Conservation (phyloP, 2,113 vertebrate genomes). For the Antennarius striatus region DNA sequence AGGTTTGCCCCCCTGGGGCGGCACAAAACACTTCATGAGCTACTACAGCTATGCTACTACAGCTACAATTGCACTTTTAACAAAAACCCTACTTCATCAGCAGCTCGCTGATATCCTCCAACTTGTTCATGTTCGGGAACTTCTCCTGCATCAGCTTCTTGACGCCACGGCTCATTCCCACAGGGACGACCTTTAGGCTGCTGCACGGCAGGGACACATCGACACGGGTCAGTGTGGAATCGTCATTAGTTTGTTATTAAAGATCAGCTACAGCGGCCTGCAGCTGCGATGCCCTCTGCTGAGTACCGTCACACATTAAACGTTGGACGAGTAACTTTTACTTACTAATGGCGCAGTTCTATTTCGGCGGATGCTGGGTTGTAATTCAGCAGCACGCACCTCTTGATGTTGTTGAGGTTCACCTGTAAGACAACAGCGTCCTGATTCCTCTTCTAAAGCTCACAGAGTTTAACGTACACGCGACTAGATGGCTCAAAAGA, state of each 20-base stretch:
- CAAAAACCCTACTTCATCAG: constrained; percentile 84
- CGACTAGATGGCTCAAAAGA: background rate
- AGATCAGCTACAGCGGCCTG: background rate
- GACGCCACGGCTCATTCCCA: constrained; percentile 89
- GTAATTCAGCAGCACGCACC: constrained; percentile 89
- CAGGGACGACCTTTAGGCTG: constrained; percentile 91
- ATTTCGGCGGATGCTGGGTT: constrained; percentile 80
- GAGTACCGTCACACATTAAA: background rate
- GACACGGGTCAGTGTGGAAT: background rate
- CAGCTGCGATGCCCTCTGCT: too few relatives aligned
- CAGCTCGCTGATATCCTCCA: constrained; percentile 94
- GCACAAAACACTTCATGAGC: background rate
- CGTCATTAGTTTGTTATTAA: too few relatives aligned
- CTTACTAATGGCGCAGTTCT: constrained; percentile 93
- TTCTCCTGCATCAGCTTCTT: constrained; percentile 94
- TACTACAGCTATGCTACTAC: background rate
- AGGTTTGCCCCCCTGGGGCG: constrained; percentile 84
- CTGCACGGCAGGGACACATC: constrained; percentile 64
- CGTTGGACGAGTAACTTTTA: constrained; percentile 18
- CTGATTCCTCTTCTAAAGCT: background rate
- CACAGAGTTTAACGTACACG: background rate
- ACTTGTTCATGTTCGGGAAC: constrained; percentile 91
- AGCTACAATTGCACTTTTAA: background rate
- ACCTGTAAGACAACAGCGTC: constrained; percentile 73
- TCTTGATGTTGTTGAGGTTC: constrained; percentile 88